phyloP scores from a whole-genome alignment of 2,113 vertebrate species.

The Carlito syrichta region DNA sequence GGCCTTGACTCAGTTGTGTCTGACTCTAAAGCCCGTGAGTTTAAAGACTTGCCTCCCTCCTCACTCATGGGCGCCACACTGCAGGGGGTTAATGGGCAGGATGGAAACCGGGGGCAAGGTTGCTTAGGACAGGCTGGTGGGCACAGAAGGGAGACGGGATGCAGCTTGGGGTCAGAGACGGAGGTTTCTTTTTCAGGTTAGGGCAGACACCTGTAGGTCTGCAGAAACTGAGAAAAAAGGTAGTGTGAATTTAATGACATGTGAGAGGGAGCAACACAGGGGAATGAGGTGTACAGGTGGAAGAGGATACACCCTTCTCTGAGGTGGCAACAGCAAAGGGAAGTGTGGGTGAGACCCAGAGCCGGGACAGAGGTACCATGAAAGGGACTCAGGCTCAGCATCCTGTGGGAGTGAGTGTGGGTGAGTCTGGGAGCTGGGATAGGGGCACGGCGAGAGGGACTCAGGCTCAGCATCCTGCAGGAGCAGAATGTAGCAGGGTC shows the following conservation, averaged over 20 bases:
- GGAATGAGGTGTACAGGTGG: background rate
- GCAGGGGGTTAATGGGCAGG: background rate
- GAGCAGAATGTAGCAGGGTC: no score
- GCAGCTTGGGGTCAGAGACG: background rate
- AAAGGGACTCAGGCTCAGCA: no score
- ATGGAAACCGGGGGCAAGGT: background rate
- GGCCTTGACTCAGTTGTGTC: background rate
- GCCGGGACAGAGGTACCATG: no score
- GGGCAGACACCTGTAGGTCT: background rate
- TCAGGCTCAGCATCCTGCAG: no score
- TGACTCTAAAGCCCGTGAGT: background rate
- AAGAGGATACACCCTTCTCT: background rate
- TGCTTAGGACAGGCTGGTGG: background rate
- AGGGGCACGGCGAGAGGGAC: background rate
- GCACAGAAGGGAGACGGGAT: background rate
- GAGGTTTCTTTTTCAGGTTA: background rate
- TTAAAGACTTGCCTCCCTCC: background rate
- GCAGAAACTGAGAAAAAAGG: background rate
- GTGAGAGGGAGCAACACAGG: background rate
- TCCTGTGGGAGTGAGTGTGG: no score
- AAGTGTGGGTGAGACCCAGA: background rate
- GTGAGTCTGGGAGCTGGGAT: no score
- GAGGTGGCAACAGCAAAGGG: background rate
- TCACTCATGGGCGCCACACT: background rate
- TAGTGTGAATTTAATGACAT: background rate